phyloP scores from a whole-genome alignment of 2,113 vertebrate species.

The Myiagra hebetior region DNA sequence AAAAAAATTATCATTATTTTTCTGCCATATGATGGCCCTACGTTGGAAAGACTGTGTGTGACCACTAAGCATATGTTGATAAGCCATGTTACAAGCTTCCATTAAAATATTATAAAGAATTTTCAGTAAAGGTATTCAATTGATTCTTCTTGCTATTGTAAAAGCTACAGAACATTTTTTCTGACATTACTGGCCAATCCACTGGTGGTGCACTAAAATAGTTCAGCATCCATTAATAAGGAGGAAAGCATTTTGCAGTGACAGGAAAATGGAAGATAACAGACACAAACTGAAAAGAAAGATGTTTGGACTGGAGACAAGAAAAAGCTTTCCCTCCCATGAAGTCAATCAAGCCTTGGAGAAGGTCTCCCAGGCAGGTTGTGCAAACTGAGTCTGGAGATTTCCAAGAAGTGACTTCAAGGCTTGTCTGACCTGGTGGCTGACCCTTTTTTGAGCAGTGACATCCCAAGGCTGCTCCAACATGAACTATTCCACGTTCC shows the following conservation, averaged over 20 bases:
- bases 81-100: not conserved
- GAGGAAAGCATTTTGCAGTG: not conserved
- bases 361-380: not conserved
- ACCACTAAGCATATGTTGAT: not conserved
- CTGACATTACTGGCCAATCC: accelerated
- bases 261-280: not conserved
- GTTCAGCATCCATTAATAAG: not conserved
- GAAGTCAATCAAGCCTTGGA: not conserved
- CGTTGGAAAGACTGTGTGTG: not conserved
- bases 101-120: not conserved
- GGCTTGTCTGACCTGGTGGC: not conserved
- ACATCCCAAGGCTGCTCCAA: not conserved
- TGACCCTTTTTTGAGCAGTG: not conserved
- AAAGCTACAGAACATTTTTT: not conserved
- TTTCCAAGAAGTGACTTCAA: not conserved
- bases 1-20: not conserved
- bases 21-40: not conserved
- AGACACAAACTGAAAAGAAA: not conserved
- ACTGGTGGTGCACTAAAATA: not conserved
- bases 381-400: not conserved
- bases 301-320: not conserved
- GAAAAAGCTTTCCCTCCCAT: not conserved
- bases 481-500: not conserved
- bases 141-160: not conserved
- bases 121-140: not conserved